phyloP scores from a whole-genome alignment of 2,113 vertebrate genomes.

The Hassar affinis region DNA sequence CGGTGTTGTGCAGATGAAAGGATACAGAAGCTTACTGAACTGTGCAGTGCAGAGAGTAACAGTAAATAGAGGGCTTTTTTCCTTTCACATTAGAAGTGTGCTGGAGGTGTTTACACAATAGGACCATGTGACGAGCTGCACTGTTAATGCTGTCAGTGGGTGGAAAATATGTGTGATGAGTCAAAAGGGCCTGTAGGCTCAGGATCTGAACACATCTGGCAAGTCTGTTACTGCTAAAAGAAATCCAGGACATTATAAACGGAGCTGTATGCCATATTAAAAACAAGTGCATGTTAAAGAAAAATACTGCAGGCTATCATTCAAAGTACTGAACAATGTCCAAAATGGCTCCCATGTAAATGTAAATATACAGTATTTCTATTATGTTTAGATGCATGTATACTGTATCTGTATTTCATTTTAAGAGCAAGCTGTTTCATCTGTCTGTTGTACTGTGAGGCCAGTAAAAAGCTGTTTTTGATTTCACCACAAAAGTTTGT shows the following conservation, averaged over 20 bases:
- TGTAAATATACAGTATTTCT: too few species aligned
- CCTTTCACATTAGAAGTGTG: background rate
- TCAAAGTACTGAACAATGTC: background rate
- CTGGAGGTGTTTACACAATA: slow-evolving; percentile 16
- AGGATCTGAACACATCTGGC: background rate
- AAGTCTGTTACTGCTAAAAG: background rate
- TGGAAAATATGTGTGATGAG: background rate
- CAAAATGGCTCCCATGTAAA: background rate
- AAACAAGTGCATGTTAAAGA: too few species aligned
- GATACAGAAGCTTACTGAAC: background rate
- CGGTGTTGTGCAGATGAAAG: background rate
- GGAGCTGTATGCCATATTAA: background rate
- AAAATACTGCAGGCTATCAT: background rate
- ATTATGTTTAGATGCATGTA: background rate
- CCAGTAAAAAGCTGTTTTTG: background rate
- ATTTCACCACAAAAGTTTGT: background rate
- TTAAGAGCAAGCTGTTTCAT: background rate
- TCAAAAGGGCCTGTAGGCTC: background rate
- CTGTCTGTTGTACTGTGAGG: background rate
- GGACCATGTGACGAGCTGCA: background rate
- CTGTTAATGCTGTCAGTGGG: background rate
- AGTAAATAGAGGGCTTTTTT: background rate
- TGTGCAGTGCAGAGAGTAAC: background rate
- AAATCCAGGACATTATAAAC: background rate
- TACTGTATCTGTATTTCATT: background rate